Percentiles rank a stretch among this genome's conserved stretches.
phyloP scores from a whole-genome alignment of 2,888 invertebrate species.

The Andrena hattorfiana region DNA sequence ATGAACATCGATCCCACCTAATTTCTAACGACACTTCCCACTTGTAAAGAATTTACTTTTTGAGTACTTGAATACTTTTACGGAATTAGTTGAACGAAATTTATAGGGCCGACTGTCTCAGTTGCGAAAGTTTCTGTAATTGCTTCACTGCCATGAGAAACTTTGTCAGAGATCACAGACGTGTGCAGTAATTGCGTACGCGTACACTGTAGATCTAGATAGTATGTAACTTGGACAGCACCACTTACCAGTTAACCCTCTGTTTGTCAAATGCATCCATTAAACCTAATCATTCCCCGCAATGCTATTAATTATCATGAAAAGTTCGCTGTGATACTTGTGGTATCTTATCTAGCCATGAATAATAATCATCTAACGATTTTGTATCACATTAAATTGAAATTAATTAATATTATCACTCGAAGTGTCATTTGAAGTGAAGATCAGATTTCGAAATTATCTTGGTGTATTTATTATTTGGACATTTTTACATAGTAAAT shows the following conservation, averaged over 20 bases:
- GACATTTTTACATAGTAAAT: too few species aligned
- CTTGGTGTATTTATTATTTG: neutral
- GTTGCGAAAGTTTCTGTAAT: neutral
- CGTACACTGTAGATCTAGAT: conserved; percentile 1
- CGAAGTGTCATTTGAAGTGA: neutral
- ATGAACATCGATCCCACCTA: neutral
- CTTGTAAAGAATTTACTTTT: neutral
- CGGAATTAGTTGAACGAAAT: neutral
- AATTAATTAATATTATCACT: neutral
- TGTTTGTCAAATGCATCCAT: conserved; percentile 24
- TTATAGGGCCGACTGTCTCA: neutral
- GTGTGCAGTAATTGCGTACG: conserved; percentile 4
- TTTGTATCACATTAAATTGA: too few species aligned
- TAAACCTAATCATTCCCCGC: conserved; percentile 22
- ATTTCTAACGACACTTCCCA: conserved; percentile 9
- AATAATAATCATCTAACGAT: too few species aligned
- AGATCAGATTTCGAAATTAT: neutral
- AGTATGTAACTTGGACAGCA: neutral
- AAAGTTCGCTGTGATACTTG: neutral
- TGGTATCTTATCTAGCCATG: too few species aligned
- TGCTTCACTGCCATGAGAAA: neutral
- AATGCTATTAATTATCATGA: conserved; percentile 17
- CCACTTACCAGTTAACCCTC: conserved; percentile 30
- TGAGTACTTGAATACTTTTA: neutral
- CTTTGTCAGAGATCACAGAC: neutral